These are phyloP conservation scores for Megalurothrips usitatus DNA, from an alignment of 2,888 invertebrate species.

Conservation along the genomic window DNA sequence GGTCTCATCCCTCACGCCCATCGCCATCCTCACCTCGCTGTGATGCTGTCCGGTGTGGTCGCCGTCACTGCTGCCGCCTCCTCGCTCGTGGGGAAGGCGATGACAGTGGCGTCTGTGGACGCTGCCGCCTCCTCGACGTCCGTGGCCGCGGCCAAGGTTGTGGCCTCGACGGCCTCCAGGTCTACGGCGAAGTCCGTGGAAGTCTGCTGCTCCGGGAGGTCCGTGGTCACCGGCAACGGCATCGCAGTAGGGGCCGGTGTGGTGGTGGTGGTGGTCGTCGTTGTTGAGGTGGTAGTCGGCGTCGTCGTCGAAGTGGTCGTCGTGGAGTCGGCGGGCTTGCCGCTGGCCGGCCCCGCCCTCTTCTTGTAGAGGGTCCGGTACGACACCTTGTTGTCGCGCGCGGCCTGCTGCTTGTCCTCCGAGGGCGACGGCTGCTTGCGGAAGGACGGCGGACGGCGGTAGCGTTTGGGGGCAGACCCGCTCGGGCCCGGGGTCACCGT, in stretches of 20 bases:
- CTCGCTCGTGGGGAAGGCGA: not conserved
- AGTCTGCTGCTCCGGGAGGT: not conserved
- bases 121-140: not conserved
- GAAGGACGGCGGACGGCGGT: not conserved
- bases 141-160: not conserved
- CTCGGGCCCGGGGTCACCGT: not conserved
- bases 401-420: not conserved
- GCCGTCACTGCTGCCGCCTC: not conserved
- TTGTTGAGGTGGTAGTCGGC: not conserved
- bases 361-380: constrained; percentile 16
- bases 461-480: not conserved
- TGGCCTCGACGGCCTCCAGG: not conserved
- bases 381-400: not conserved
- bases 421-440: not conserved
- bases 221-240: not conserved
- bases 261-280: not conserved
- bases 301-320: not conserved
- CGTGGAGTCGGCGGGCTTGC: not conserved
- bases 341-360: not conserved
- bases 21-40: not conserved
- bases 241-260: not conserved
- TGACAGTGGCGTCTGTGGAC: not conserved
- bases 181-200: not conserved
- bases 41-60: not conserved
- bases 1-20: no score